These are phyloP conservation scores for Diaphora mendica DNA, from an alignment of 2,888 invertebrate genomes.

Conservation along the genomic window DNA sequence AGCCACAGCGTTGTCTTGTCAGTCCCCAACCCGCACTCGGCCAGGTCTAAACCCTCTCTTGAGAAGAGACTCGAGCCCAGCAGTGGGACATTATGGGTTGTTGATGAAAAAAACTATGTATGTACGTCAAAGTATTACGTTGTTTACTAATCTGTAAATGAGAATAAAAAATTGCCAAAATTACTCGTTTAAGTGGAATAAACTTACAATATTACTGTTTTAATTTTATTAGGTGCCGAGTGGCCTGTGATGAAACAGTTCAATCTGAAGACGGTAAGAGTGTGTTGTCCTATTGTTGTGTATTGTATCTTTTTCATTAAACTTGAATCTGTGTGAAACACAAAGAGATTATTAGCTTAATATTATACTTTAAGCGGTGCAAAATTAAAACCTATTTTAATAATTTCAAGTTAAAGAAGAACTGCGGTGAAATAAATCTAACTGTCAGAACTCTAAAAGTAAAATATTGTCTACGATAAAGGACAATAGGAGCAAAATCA, in stretches of 20 bases:
- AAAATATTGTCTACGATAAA: conserved; percentile 51
- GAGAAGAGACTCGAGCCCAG: too few species aligned
- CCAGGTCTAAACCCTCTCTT: too few species aligned
- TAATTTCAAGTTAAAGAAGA: conserved; percentile 13
- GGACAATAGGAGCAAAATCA: conserved; percentile 64
- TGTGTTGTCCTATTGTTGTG: conserved; percentile 30
- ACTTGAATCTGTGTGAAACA: conserved; percentile 36
- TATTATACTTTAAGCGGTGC: conserved; percentile 30
- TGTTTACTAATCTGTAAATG: too few species aligned
- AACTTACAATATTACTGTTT: too few species aligned
- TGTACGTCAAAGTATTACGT: too few species aligned
- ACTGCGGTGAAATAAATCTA: conserved; percentile 15
- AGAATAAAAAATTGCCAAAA: too few species aligned
- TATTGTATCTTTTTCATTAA: conserved; percentile 40
- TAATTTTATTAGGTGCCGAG: neutral
- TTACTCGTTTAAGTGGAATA: too few species aligned
- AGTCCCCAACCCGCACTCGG: too few species aligned
- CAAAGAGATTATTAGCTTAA: conserved; percentile 42
- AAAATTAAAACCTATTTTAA: conserved; percentile 20
- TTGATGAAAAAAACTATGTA: too few species aligned
- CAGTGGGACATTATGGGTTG: too few species aligned
- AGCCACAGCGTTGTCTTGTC: too few species aligned
- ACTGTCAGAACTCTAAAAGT: conserved; percentile 30
- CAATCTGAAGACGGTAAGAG: conserved; percentile 26
- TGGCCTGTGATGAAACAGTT: conserved; percentile 35